Base-by-base conservation (phyloP, 2,888 invertebrate genomes). In the Coleophora deauratella region DNA sequence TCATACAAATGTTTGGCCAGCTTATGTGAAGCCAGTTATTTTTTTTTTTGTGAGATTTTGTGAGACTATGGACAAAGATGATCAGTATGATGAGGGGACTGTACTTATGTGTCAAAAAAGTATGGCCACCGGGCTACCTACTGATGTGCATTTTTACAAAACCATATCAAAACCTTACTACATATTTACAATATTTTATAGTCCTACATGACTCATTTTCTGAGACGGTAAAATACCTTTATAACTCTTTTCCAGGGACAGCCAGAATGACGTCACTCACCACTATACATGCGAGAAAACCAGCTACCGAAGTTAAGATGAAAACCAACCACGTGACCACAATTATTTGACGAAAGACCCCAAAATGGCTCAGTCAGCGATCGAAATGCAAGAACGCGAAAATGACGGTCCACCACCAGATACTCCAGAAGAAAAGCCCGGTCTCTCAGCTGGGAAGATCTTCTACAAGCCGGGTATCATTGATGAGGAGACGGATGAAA, bases 381-480 rank as follows among this genome's bases (percentile, higher is more conserved):
- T 67, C 59, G 82, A 84, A 56, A 81, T 85, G 82, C 70, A 75
- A 55, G 48, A 60, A 9, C 62, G 66, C 33, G 67, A 76, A 35
- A 74, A 75, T 14, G 62, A 55, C 15, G 46, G 41, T 1, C 52
- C 50, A 30, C 69, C 65, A 40, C 66, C 67, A 37, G 59, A 61
- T 1, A 78, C 51, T 30, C 69, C 65, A 41, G 66, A 67, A 37
- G 59, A 62, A 1, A 78, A 73, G 38, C 65, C 73, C 4, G 52
- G 61, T 11, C 52, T 76, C 9, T 68, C 82, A 0, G 61, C 72
- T 8, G 84, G 84, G 1, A 85, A 85, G 53, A 77, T 88, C 52
- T 87, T 88, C 53, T 77, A 82, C 43, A 81, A 79, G 32, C 86
- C 82, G 8, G 86, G 82, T 1, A 72, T 72, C 11, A 73, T 78